Percentiles rank a stretch among this genome's conserved stretches.
These are phyloP conservation scores for Echinometra lucunter DNA, from an alignment of 53 echinoderm and acorn worm genomes.

Conservation along the genomic window DNA sequence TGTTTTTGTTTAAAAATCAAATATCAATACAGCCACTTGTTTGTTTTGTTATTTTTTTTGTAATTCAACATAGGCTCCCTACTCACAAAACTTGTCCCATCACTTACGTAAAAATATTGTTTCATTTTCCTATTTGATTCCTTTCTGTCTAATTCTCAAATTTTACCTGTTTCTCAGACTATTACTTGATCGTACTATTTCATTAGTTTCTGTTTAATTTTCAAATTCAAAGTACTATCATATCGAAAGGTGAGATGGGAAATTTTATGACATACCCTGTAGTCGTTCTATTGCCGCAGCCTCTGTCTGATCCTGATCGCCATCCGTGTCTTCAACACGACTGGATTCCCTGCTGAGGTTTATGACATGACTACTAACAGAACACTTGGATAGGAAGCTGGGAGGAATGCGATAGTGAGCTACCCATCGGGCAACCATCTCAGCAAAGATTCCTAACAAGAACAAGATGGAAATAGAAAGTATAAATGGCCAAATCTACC, in stretches of 20 bases:
- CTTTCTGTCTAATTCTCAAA: too few relatives aligned
- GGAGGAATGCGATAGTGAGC: conserved; percentile 85
- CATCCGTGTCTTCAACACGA: conserved; percentile 36
- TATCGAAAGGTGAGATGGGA: neutral
- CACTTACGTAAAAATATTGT: too few relatives aligned
- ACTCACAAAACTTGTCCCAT: too few relatives aligned
- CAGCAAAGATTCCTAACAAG: conserved; percentile 86
- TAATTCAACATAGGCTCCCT: too few relatives aligned
- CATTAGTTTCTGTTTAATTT: neutral
- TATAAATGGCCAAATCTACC: too few relatives aligned
- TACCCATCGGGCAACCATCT: conserved; percentile 92
- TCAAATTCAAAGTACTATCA: neutral
- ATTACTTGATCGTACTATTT: neutral
- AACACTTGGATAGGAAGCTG: conserved; percentile 79
- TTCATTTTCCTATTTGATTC: too few relatives aligned
- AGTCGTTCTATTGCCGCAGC: conserved; percentile 25
- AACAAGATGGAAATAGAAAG: neutral
- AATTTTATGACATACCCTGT: conserved; percentile 54
- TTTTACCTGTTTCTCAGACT: too few relatives aligned
- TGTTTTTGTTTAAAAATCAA: too few relatives aligned
- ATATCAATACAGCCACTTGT: too few relatives aligned
- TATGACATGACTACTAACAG: conserved; percentile 71
- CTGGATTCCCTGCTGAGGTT: conserved; percentile 57
- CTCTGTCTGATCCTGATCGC: neutral
- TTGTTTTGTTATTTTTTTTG: too few relatives aligned